phyloP scores from a whole-genome alignment of 2,113 vertebrate genomes.

The Corapipo altera region DNA sequence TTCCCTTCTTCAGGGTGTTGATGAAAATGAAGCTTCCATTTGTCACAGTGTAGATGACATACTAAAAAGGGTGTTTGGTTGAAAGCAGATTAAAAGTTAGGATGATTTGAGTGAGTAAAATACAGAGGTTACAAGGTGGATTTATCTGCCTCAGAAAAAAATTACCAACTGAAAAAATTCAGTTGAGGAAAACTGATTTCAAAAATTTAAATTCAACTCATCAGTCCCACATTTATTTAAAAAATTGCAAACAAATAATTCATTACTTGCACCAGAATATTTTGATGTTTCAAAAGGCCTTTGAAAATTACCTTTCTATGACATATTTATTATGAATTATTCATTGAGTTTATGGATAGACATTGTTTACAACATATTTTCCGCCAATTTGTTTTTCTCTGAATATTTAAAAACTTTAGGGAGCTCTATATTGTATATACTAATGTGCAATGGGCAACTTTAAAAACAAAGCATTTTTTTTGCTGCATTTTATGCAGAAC shows the following conservation, averaged over 20 bases:
- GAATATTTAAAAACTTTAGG: conserved; percentile 44
- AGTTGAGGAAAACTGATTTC: conserved; percentile 37
- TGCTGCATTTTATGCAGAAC: not conserved
- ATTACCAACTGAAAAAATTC: conserved; percentile 14
- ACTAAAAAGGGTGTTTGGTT: not conserved
- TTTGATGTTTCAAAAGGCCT: conserved; percentile 10
- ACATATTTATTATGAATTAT: conserved; percentile 56
- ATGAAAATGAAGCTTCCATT: conserved; percentile 1
- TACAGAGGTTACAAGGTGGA: not conserved
- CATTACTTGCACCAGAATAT: conserved; percentile 28
- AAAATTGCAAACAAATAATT: conserved; percentile 49
- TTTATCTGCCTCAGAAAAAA: conserved; percentile 5
- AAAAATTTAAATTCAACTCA: conserved; percentile 24
- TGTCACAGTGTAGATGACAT: not conserved
- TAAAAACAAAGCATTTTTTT: conserved; percentile 31
- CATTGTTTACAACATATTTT: conserved; percentile 55
- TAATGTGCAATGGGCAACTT: not conserved
- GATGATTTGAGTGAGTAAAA: not conserved
- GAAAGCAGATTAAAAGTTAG: not conserved
- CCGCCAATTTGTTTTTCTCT: conserved; percentile 59
- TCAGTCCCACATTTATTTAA: conserved; percentile 25
- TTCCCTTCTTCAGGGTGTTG: not conserved
- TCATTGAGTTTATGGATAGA: not conserved
- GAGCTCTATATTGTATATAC: not conserved
- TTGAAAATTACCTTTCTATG: conserved; percentile 53